Base-by-base conservation (phyloP, 2,113 vertebrate species). In the Rhinolophus ferrumequinum region DNA sequence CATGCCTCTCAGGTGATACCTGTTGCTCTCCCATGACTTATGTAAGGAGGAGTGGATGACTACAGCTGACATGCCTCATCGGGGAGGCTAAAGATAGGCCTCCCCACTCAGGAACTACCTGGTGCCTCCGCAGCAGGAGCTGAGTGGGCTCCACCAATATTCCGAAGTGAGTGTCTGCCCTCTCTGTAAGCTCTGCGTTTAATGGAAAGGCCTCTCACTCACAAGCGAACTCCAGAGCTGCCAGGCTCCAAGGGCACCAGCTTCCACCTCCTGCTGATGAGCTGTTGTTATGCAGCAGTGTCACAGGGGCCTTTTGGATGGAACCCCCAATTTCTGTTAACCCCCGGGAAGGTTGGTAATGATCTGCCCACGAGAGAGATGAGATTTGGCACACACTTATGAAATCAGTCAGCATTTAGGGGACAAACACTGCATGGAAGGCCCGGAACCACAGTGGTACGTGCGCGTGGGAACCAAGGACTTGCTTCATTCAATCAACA, bases 21-120 rank as follows among this genome's bases (percentile, higher is more conserved):
- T 62, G 76, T 56, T 64, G 58, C 81, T 95, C 30, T 83, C 24
- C 0, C 4, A 52, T 84, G 90, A 92, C 38, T 76, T 70, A n/a
- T 0, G 8, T 47, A 76, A 93, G 79, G 86, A 80, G 73, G 62
- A 77, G 47, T 50, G 4, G 73, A 87, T 80, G 92, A 58, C 0
- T 13, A 1, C 76, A 3, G 70, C 54, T 60, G 82, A 81, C 21
- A 7, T 19, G 92, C 58, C 75, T 96, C 73, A 70, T 47, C 4
- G 1, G 38, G 35, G 69, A 64, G 24, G 41, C 93, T 96, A 80
- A 95, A 96, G 89, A 91, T n/a, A 95, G 93, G 83, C 87, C 67
- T 69, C 94, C 79, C 33, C 69, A 16, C 54, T 73, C 44, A 11
- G 73, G 56, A 82, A 62, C 64, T 75, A n/a, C 69, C 69, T 12